Conservation (phyloP, 2,113 vertebrate genomes). For the Tragulus kanchil region DNA sequence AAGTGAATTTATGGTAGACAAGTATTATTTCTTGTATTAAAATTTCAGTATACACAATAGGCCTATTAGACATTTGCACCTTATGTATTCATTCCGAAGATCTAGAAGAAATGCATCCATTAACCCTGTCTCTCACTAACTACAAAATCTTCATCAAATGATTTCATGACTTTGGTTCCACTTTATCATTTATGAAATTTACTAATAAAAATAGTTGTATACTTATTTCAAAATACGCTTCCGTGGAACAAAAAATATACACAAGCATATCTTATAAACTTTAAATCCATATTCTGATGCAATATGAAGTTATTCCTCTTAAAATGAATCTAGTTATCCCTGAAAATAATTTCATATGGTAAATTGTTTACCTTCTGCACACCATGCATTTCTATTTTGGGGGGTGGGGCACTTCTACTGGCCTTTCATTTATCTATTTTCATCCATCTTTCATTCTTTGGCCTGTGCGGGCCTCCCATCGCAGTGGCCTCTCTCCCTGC, state of each 20-base stretch:
- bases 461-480: no score
- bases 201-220: neutral
- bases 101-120: neutral
- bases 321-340: neutral
- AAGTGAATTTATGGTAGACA: constrained; percentile 21
- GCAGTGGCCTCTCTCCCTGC: no score
- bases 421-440: no score
- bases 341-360: constrained; percentile 56
- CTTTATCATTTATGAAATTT: neutral
- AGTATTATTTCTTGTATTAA: constrained; percentile 26
- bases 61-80: neutral
- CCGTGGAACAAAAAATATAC: neutral
- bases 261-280: neutral
- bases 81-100: neutral
- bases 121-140: neutral
- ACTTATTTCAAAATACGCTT: constrained; percentile 20
- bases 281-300: constrained; percentile 6
- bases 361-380: neutral
- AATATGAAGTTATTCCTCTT: neutral
- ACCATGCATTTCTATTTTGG: no score
- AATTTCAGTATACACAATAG: neutral
- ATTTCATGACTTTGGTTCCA: neutral
- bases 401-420: no score
- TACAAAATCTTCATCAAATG: neutral
- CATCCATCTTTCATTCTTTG: no score